Conservation (phyloP, 2,113 vertebrate genomes). For the Urocolius indicus region DNA sequence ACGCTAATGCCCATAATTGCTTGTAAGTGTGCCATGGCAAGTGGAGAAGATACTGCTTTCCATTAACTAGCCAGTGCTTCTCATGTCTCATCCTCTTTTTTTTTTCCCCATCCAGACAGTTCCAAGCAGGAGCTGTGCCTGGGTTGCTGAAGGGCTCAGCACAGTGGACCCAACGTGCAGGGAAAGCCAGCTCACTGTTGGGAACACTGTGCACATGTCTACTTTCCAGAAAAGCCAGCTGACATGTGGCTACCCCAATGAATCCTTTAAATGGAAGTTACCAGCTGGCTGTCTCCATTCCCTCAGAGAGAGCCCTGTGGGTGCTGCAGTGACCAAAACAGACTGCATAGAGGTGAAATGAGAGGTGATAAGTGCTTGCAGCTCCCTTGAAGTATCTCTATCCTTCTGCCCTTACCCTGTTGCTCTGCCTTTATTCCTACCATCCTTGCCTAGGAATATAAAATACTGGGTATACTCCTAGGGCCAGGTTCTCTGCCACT, state of each 20-base stretch:
- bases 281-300: not conserved
- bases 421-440: not conserved
- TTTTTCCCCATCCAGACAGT: not conserved
- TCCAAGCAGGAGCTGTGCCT: not conserved
- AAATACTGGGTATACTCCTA: not conserved
- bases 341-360: not conserved
- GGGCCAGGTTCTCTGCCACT: not conserved
- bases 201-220: not conserved
- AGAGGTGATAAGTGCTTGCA: not conserved
- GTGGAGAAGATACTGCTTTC: not conserved
- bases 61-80: not conserved
- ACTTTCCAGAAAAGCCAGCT: not conserved
- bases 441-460: not conserved
- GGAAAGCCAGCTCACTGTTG: not conserved
- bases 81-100: not conserved
- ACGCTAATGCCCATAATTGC: not conserved
- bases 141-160: not conserved
- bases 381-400: not conserved
- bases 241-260: not conserved
- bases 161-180: not conserved
- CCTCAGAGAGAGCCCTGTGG: not conserved
- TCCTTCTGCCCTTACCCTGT: not conserved
- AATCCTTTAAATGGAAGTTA: not conserved
- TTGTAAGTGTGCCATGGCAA: not conserved
- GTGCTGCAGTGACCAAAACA: not conserved